A percentile compares a stretch with the other conserved stretches of the same genome.
Conservation (phyloP, 2,888 invertebrate genomes). For the Cremastinae sp. region DNA sequence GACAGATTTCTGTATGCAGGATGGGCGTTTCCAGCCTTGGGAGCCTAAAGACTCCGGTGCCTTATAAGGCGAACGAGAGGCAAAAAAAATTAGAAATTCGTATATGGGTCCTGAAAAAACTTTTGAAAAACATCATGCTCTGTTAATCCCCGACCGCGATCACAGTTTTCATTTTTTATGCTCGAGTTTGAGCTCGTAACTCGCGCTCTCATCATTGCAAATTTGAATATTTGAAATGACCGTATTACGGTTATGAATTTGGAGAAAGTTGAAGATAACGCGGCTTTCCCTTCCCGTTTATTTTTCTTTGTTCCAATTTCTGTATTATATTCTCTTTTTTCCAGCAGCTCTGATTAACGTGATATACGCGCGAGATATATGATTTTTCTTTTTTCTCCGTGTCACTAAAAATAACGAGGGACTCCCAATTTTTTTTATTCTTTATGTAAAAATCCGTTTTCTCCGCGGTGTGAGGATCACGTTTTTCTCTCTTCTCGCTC, state of each 20-base stretch:
- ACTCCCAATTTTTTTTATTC: slow-evolving; percentile 24
- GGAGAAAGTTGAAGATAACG: slow-evolving; percentile 7
- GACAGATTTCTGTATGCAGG: slow-evolving; percentile 13
- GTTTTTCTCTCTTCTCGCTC: slow-evolving; percentile 2
- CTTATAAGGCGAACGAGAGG: slow-evolving; percentile 18
- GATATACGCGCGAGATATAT: slow-evolving; percentile 1
- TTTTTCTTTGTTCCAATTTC: slow-evolving; percentile 4
- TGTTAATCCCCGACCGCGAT: slow-evolving; percentile 2
- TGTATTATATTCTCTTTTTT: no score
- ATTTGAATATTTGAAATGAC: slow-evolving; percentile 32
- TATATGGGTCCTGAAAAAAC: slow-evolving; percentile 15
- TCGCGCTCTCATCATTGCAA: slow-evolving; percentile 20
- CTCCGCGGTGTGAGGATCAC: no score
- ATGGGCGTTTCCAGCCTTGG: slow-evolving; percentile 4
- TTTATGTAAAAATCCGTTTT: no score
- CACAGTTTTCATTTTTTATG: not conserved
- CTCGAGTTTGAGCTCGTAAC: slow-evolving; percentile 8
- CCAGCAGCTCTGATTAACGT: slow-evolving; percentile 27
- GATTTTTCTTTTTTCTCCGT: slow-evolving; percentile 4
- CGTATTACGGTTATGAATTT: slow-evolving; percentile 29
- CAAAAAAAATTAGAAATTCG: not conserved
- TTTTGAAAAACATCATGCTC: slow-evolving; percentile 42
- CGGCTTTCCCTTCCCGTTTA: slow-evolving; percentile 11
- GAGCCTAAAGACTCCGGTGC: slow-evolving; percentile 31
- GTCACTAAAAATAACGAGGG: slow-evolving; percentile 36